Evolutionary conservation across 2,113 vertebrate genomes (phyloP).

Genomic region (Syngnathoides biaculeatus): DNA sequence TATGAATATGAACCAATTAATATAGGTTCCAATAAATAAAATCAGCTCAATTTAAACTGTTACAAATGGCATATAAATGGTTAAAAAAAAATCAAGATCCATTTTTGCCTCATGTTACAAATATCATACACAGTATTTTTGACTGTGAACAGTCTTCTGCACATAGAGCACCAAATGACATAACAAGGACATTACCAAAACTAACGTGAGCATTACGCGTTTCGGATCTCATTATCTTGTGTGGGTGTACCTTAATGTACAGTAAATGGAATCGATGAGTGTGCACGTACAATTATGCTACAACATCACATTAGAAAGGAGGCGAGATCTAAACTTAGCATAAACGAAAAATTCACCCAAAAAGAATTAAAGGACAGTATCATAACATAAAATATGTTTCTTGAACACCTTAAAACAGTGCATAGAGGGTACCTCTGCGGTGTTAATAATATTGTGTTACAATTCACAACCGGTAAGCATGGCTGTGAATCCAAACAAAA

Average conservation of each 20-base stretch:
- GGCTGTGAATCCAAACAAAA: conserved; percentile 57
- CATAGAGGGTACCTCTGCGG: conserved; percentile 11
- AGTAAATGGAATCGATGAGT: not conserved
- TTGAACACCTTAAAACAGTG: not conserved
- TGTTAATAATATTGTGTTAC: conserved; percentile 31
- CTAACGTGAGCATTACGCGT: not conserved
- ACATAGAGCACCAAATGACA: too few species aligned
- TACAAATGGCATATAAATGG: too few species aligned
- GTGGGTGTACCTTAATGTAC: not conserved
- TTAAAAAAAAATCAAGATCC: too few species aligned
- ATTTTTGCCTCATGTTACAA: too few species aligned
- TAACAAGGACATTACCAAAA: not conserved
- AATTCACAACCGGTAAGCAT: conserved; percentile 26
- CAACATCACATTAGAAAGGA: not conserved
- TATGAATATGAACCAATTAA: too few species aligned
- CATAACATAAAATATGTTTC: conserved; percentile 18
- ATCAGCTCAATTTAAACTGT: too few species aligned
- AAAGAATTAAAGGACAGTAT: conserved; percentile 3
- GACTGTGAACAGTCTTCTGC: too few species aligned
- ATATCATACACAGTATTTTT: too few species aligned
- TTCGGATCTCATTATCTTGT: not conserved
- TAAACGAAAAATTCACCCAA: not conserved
- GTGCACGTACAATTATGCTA: not conserved
- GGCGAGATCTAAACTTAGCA: not conserved
- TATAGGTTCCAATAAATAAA: too few species aligned